Evolutionary conservation across 2,113 vertebrate genomes (phyloP).

Genomic region (Irena cyanogastra): DNA sequence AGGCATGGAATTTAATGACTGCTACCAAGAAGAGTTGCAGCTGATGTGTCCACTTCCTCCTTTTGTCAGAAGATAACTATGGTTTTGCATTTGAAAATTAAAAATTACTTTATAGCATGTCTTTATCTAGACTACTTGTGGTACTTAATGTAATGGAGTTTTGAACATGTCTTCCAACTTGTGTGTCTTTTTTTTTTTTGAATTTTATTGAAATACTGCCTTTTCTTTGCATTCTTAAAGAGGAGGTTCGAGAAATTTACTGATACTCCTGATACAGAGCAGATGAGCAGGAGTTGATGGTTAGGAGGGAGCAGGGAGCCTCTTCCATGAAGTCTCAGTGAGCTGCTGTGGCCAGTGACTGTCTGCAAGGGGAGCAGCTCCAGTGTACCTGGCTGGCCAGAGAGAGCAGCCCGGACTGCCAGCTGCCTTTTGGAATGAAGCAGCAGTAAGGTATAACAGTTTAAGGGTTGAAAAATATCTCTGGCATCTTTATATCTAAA

Average conservation of each 20-base stretch:
- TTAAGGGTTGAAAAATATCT: neutral
- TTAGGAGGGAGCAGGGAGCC: neutral
- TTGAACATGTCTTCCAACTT: neutral
- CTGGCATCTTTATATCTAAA: neutral
- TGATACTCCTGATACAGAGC: neutral
- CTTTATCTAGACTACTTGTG: neutral
- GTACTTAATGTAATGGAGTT: neutral
- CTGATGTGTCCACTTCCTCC: neutral
- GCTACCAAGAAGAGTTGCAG: neutral
- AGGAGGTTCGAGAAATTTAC: neutral
- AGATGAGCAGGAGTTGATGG: neutral
- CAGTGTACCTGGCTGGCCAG: neutral
- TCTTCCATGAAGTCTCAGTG: accelerated
- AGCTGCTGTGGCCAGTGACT: neutral
- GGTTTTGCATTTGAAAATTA: neutral
- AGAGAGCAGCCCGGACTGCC: neutral
- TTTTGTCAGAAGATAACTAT: neutral
- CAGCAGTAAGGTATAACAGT: neutral
- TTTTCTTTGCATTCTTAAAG: neutral
- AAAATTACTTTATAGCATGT: neutral
- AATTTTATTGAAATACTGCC: neutral
- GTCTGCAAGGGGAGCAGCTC: neutral
- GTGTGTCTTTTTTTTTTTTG: neutral
- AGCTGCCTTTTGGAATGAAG: neutral
- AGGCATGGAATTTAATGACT: neutral